Evolutionary conservation across 2,888 invertebrate genomes (phyloP).

Genomic region (Thecocarcelia acutangulata): DNA sequence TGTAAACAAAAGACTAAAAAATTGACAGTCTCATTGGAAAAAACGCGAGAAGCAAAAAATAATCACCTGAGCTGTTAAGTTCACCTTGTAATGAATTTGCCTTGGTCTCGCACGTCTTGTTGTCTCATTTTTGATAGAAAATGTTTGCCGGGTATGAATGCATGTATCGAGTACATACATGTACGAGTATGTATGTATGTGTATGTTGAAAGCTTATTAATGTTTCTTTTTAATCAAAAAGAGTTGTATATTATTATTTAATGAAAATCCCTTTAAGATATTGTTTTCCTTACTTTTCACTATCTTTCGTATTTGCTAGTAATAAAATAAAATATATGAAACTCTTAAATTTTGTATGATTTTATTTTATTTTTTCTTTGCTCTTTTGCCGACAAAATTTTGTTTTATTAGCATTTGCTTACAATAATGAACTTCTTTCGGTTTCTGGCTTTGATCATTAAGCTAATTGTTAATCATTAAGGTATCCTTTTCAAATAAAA

Average conservation of each 20-base stretch:
- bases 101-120: too few species aligned
- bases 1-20: too few species aligned
- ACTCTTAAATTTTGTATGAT: slow-evolving; percentile 27
- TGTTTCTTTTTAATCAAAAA: slow-evolving; percentile 3
- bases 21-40: too few species aligned
- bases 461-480: slow-evolving; percentile 60
- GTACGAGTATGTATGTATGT: slow-evolving; percentile 1
- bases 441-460: slow-evolving; percentile 59
- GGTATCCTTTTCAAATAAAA: background rate
- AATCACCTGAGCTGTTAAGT: too few species aligned
- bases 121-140: too few species aligned
- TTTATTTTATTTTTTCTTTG: slow-evolving; percentile 15
- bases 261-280: slow-evolving; percentile 21
- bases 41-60: too few species aligned
- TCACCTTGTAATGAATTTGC: too few species aligned
- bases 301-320: too few species aligned
- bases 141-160: too few species aligned
- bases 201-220: too few species aligned
- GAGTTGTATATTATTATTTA: slow-evolving; percentile 20
- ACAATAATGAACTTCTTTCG: slow-evolving; percentile 29
- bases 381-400: slow-evolving; percentile 35
- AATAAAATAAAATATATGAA: slow-evolving; percentile 51
- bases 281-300: background rate
- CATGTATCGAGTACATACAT: too few species aligned
- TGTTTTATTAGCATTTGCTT: slow-evolving; percentile 22